Evolutionary conservation across 2,888 invertebrate genomes (phyloP).

Genomic region (Brassicogethes aeneus): DNA sequence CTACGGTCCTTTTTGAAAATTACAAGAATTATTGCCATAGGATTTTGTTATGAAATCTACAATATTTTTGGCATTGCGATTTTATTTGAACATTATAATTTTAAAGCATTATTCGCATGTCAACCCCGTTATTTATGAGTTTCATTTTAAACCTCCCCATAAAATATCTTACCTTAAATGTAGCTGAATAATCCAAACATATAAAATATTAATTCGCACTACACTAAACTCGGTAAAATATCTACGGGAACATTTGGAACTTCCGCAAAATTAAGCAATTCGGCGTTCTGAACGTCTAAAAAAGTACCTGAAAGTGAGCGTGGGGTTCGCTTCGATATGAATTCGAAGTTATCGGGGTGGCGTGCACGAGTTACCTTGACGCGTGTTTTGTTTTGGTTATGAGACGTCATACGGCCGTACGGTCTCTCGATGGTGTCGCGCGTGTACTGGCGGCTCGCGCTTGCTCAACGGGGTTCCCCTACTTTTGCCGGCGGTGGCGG

Average conservation of each 20-base stretch:
- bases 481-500: too few species aligned
- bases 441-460: background rate
- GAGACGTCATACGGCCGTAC: background rate
- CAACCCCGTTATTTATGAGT: too few species aligned
- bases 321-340: background rate
- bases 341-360: background rate
- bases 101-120: too few species aligned
- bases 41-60: too few species aligned
- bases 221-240: background rate
- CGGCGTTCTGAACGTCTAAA: too few species aligned
- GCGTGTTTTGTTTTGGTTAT: background rate
- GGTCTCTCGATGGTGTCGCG: background rate
- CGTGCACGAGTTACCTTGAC: background rate
- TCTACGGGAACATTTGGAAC: background rate
- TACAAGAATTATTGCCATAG: too few species aligned
- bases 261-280: conserved; percentile 1
- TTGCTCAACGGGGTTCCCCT: background rate
- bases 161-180: conserved; percentile 2
- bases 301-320: background rate
- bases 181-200: conserved; percentile 2
- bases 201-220: conserved; percentile 1
- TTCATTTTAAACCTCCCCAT: too few species aligned
- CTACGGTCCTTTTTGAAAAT: too few species aligned
- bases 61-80: too few species aligned
- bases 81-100: too few species aligned